A percentile compares a stretch with the other conserved stretches of the same genome.
Conservation (phyloP, 2,888 invertebrate genomes). For the Eilema caniola region DNA sequence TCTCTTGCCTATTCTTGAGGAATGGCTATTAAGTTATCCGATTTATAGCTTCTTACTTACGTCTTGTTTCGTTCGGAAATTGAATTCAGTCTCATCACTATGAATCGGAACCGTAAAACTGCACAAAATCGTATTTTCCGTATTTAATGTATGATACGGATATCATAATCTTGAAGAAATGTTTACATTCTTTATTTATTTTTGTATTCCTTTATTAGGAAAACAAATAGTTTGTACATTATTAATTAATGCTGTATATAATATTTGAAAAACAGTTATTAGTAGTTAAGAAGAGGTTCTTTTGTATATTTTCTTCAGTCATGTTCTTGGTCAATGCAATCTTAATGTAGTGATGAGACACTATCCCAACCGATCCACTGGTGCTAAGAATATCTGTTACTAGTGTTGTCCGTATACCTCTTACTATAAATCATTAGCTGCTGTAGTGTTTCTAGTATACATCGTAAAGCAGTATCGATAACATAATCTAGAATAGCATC, state of each 20-base stretch:
- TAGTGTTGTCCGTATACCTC: neutral
- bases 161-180: too few relatives aligned
- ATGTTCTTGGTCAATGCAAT: neutral
- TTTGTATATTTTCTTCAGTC: too few relatives aligned
- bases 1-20: conserved; percentile 52
- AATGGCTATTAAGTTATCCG: conserved; percentile 67
- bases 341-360: too few relatives aligned
- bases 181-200: too few relatives aligned
- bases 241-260: too few relatives aligned
- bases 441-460: neutral
- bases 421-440: neutral
- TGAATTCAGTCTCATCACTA: conserved; percentile 57
- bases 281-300: too few relatives aligned
- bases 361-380: too few relatives aligned
- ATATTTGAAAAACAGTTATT: too few relatives aligned
- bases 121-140: neutral
- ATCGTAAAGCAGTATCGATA: conserved; percentile 20
- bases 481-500: conserved; percentile 20
- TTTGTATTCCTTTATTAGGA: too few relatives aligned
- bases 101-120: conserved; percentile 36
- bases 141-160: neutral
- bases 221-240: too few relatives aligned
- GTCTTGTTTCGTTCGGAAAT: conserved; percentile 51
- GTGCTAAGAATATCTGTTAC: neutral
- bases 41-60: conserved; percentile 60